A percentile compares a stretch with the other conserved stretches of the same genome.
Evolutionary conservation across 1,140 invertebrate genomes (phyloP).

Genomic region (Xylocopa sonorina): DNA sequence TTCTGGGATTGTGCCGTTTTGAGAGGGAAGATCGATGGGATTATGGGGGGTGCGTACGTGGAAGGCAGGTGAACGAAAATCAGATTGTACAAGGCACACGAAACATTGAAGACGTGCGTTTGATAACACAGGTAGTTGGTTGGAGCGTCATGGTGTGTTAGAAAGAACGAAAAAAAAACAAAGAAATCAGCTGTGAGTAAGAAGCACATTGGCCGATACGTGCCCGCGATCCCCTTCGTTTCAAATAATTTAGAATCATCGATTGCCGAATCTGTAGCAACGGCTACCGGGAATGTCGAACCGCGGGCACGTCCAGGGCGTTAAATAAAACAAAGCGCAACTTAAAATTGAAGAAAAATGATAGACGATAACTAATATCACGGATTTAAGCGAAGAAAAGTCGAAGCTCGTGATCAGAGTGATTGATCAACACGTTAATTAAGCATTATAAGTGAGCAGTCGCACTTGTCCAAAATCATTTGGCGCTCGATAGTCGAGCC

Average conservation of each 20-base stretch:
- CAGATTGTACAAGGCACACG: conserved; percentile 31
- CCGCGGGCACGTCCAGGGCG: conserved; percentile 65
- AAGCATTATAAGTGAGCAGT: conserved; percentile 30
- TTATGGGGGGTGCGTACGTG: not conserved
- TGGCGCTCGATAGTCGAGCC: not conserved
- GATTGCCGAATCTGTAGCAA: no score
- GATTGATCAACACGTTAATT: not conserved
- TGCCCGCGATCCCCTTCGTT: conserved; percentile 58
- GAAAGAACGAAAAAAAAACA: conserved; percentile 76
- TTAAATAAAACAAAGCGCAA: conserved; percentile 64
- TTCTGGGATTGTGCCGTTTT: conserved; percentile 37
- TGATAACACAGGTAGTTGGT: conserved; percentile 12
- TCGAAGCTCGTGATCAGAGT: not conserved
- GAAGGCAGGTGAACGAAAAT: not conserved
- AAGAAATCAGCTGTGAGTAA: conserved; percentile 77
- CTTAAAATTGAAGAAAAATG: conserved; percentile 33
- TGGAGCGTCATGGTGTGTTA: conserved; percentile 70
- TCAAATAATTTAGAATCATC: not conserved
- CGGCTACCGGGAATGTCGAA: not conserved
- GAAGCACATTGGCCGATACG: conserved; percentile 73
- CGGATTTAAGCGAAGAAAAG: not conserved
- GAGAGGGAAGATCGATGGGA: not conserved
- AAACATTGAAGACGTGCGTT: conserved; percentile 37
- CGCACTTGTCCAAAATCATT: conserved; percentile 32
- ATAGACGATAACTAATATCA: no score